phyloP scores from a whole-genome alignment of 2,113 vertebrate species.

The Eulacestoma nigropectus region DNA sequence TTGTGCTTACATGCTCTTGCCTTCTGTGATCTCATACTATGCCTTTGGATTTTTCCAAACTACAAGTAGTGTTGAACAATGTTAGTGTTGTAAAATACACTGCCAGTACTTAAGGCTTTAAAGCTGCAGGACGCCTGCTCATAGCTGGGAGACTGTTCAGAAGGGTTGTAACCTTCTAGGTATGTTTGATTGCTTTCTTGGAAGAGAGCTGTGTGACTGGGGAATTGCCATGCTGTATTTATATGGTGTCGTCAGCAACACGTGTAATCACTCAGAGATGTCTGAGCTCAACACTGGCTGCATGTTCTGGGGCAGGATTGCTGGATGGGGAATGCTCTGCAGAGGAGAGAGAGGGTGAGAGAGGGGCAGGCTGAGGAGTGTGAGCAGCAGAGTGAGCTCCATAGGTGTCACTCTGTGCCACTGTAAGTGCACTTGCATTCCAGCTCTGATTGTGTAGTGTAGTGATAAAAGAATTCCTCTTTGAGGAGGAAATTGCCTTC shows the following conservation, averaged over 20 bases:
- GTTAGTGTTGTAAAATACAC: background rate
- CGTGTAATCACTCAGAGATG: background rate
- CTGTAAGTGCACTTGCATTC: background rate
- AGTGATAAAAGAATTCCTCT: background rate
- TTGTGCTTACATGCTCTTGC: background rate
- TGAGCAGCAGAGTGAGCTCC: background rate
- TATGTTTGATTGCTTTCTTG: background rate
- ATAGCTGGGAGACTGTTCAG: background rate
- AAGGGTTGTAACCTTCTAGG: background rate
- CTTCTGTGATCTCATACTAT: background rate
- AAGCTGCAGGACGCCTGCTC: background rate
- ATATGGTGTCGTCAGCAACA: background rate
- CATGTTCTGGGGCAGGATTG: accelerated
- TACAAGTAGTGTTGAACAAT: background rate
- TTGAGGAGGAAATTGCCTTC: background rate
- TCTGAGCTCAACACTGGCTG: background rate
- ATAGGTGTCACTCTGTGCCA: background rate
- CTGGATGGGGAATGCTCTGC: background rate
- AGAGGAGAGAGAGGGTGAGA: background rate
- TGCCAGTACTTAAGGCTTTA: background rate
- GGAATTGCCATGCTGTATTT: background rate
- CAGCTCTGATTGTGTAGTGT: accelerated
- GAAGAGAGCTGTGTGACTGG: background rate
- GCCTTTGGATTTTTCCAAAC: background rate
- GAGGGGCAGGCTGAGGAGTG: background rate